A percentile compares a stretch with the other conserved stretches of the same genome.
Conservation (phyloP, 2,797 vertebrate species). For the Anniella stebbinsi region DNA sequence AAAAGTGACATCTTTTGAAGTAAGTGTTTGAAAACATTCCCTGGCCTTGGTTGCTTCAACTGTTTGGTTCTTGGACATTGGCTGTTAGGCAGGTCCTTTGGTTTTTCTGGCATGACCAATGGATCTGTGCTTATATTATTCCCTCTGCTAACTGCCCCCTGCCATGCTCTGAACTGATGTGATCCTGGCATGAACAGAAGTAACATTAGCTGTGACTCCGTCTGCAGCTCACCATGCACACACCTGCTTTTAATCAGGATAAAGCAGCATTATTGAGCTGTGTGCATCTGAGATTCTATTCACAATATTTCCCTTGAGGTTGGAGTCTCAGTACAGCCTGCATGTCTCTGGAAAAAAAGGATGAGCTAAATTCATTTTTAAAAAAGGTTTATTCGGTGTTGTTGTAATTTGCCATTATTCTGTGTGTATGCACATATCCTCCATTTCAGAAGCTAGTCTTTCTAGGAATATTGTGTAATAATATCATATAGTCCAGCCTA, state of each 20-base stretch:
- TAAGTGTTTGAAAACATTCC: background rate
- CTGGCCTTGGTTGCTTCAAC: background rate
- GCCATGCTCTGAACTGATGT: background rate
- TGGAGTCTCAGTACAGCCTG: background rate
- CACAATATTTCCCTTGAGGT: background rate
- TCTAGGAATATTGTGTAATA: background rate
- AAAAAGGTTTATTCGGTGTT: background rate
- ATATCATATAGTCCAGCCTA: background rate
- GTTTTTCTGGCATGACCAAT: background rate
- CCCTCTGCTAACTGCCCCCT: background rate
- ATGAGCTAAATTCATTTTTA: background rate
- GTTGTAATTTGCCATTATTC: background rate
- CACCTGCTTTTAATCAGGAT: background rate
- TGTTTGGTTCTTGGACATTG: background rate
- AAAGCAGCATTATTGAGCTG: background rate
- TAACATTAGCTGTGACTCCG: background rate
- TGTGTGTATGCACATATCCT: background rate
- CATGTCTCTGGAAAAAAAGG: conserved; percentile 10
- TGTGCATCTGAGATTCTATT: conserved; percentile 21
- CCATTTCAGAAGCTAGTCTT: background rate
- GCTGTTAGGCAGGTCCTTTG: background rate
- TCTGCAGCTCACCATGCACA: conserved; percentile 30
- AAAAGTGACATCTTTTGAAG: background rate
- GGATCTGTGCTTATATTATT: rapidly evolving
- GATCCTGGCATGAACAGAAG: background rate